phyloP scores from a whole-genome alignment of 2,113 vertebrate species.

The Sporophila hypoxantha region DNA sequence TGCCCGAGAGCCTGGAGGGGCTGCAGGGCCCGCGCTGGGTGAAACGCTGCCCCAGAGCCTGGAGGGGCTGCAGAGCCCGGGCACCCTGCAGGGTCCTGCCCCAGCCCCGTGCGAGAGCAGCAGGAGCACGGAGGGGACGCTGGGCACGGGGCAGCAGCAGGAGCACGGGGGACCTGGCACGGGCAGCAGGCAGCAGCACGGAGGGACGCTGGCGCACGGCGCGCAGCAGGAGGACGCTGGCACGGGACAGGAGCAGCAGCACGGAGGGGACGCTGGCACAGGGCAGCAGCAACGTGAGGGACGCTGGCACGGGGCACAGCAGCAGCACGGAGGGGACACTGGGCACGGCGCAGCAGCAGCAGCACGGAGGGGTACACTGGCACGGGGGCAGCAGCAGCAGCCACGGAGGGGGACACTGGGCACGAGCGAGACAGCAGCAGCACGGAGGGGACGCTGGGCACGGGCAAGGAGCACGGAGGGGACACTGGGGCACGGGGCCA shows the following conservation, averaged over 20 bases:
- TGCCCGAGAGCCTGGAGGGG: background rate
- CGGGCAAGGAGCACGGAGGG: background rate
- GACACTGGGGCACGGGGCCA: background rate
- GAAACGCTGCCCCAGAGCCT: accelerated
- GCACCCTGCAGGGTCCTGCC: background rate
- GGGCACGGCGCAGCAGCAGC: background rate
- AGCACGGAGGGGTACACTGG: background rate
- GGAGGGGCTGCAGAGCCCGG: background rate
- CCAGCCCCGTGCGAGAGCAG: background rate
- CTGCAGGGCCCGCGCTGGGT: background rate
- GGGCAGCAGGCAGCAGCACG: no score
- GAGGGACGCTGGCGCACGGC: accelerated
- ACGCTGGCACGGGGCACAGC: background rate
- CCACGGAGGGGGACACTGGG: background rate
- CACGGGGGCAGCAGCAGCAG: background rate
- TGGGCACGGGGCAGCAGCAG: background rate
- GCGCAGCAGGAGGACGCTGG: no score
- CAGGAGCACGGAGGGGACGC: background rate
- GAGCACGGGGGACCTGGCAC: no score
- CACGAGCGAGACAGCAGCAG: background rate
- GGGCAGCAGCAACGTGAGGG: no score
- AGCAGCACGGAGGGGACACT: background rate
- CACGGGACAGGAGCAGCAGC: background rate
- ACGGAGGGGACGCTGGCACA: background rate
- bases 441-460: background rate